These are phyloP conservation scores for Apis laboriosa DNA, from an alignment of 1,140 invertebrate genomes.

Conservation along the genomic window DNA sequence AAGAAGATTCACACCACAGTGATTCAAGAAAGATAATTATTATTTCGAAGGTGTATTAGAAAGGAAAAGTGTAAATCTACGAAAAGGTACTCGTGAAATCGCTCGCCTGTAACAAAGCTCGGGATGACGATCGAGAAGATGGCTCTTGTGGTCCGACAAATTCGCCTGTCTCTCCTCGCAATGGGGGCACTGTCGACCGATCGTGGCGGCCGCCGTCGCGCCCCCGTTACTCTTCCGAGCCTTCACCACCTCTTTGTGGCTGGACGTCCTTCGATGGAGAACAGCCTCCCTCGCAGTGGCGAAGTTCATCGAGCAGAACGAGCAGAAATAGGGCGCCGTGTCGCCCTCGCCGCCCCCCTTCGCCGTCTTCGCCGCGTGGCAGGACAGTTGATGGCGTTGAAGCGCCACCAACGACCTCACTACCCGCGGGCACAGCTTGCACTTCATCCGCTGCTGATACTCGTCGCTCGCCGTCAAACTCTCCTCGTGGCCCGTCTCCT, in stretches of 20 bases:
- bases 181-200: conserved; percentile 82
- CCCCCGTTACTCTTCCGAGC: conserved; percentile 72
- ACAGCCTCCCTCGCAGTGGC: conserved; percentile 83
- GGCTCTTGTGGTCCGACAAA: conserved; percentile 84
- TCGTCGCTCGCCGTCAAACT: conserved; percentile 82
- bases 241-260: conserved; percentile 82
- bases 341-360: conserved; percentile 64
- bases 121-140: conserved; percentile 85
- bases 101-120: conserved; percentile 81
- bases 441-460: conserved; percentile 85
- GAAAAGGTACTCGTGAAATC: too few species aligned
- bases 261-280: conserved; percentile 84
- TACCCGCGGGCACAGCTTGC: conserved; percentile 82
- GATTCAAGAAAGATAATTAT: too few species aligned
- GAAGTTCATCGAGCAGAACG: conserved; percentile 85
- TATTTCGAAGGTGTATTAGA: too few species aligned
- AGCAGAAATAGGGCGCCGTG: conserved; percentile 83
- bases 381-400: conserved; percentile 83
- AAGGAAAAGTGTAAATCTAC: too few species aligned
- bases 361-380: conserved; percentile 79
- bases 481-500: conserved; percentile 80
- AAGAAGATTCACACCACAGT: too few species aligned
- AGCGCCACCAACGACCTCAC: conserved; percentile 84
- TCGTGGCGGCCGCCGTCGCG: not conserved
- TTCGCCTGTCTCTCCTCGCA: conserved; percentile 81